phyloP scores from a whole-genome alignment of 2,797 vertebrate genomes.

The Rhinichthys osculus region DNA sequence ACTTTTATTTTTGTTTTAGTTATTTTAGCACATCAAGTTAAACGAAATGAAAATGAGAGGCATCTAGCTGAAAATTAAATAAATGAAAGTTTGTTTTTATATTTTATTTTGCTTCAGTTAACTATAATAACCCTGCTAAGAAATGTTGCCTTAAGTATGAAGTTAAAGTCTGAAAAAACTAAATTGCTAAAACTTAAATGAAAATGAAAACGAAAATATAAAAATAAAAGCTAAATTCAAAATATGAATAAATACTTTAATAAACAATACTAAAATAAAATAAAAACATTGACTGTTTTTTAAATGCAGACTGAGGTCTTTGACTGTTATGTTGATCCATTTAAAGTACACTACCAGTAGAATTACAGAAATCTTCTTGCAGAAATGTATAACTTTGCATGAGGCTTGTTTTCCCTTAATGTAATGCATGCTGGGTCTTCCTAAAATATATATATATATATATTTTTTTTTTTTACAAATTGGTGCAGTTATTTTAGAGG shows the following conservation, averaged over 20 bases:
- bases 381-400: neutral
- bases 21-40: too few relatives aligned
- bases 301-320: neutral
- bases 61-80: too few relatives aligned
- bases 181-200: neutral
- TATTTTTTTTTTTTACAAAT: neutral
- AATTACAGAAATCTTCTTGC: constrained; percentile 2
- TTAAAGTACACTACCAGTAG: neutral
- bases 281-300: neutral
- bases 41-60: too few relatives aligned
- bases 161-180: too few relatives aligned
- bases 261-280: neutral
- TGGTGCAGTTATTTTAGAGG: neutral
- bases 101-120: too few relatives aligned
- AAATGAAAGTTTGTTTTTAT: too few relatives aligned
- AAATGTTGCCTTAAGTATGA: too few relatives aligned
- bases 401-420: neutral
- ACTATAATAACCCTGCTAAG: too few relatives aligned
- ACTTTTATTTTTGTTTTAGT: too few relatives aligned
- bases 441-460: neutral
- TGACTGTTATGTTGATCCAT: too few relatives aligned
- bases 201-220: neutral
- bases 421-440: neutral
- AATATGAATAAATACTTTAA: neutral
- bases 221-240: neutral